Percentiles rank a stretch among this genome's conserved stretches.
These are phyloP conservation scores for Brachyopa scutellaris DNA, from an alignment of 2,888 invertebrate genomes.

Conservation along the genomic window DNA sequence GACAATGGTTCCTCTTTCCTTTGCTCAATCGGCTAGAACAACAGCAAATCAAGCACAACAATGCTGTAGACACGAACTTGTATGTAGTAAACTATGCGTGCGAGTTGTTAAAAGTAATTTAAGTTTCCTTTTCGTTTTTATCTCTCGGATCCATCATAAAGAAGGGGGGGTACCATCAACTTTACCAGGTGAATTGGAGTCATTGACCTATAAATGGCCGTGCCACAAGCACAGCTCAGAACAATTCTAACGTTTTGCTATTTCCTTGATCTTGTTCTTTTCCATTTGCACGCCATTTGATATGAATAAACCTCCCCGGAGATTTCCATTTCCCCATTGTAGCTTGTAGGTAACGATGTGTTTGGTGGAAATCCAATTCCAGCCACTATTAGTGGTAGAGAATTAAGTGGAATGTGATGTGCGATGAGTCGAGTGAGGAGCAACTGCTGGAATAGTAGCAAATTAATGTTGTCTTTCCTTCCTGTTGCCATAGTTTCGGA, in stretches of 20 bases:
- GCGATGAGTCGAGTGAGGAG: neutral
- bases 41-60: slow-evolving; percentile 45
- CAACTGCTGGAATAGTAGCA: slow-evolving; percentile 38
- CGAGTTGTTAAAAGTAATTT: slow-evolving; percentile 30
- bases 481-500: neutral
- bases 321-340: slow-evolving; percentile 23
- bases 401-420: slow-evolving; percentile 43
- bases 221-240: slow-evolving; percentile 50
- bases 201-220: slow-evolving; percentile 64
- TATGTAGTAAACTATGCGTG: slow-evolving; percentile 50
- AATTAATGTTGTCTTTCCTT: slow-evolving; percentile 26
- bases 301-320: slow-evolving; percentile 35
- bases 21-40: slow-evolving; percentile 35
- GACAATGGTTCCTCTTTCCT: neutral
- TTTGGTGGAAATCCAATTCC: slow-evolving; percentile 1
- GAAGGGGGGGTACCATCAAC: slow-evolving; percentile 1
- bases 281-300: slow-evolving; percentile 55
- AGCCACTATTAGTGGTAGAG: neutral
- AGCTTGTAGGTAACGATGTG: no score
- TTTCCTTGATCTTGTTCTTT: slow-evolving; percentile 32
- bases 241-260: slow-evolving; percentile 18
- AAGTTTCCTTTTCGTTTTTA: slow-evolving; percentile 32
- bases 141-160: neutral
- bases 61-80: slow-evolving; percentile 8
- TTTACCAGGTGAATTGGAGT: slow-evolving; percentile 53